These are phyloP conservation scores for Archips crataeganus DNA, from an alignment of 2,888 invertebrate species.

Conservation along the genomic window DNA sequence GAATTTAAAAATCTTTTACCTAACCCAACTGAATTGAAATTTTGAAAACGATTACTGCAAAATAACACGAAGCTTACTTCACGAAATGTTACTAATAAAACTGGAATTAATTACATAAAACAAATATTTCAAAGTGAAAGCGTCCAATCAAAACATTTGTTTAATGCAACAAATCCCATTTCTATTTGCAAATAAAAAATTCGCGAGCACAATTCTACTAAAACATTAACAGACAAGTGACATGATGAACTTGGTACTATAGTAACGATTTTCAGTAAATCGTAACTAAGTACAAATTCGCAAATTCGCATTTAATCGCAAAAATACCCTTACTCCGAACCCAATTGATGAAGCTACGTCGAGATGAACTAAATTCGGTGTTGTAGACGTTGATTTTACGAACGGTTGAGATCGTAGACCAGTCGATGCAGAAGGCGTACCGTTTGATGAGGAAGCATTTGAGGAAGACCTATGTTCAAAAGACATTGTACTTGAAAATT, in stretches of 20 bases:
- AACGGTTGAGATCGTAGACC: not conserved
- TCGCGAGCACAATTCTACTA: not conserved
- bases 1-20: not conserved
- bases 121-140: not conserved
- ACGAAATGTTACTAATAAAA: not conserved
- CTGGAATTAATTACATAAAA: not conserved
- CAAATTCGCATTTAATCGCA: conserved; percentile 13
- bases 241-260: not conserved
- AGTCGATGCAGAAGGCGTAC: not conserved
- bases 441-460: not conserved
- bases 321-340: conserved; percentile 6
- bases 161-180: not conserved
- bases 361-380: not conserved
- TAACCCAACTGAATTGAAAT: not conserved
- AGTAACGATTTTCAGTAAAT: not conserved
- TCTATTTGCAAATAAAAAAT: not conserved
- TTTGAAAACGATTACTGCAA: not conserved
- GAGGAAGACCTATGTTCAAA: not conserved
- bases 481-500: not conserved
- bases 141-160: not conserved
- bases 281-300: conserved; percentile 11
- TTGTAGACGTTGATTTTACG: not conserved
- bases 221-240: not conserved
- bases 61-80: not conserved
- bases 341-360: conserved; percentile 24